Evolutionary conservation across 37 sponge, comb jelly and placozoan genomes (phyloP).

Genomic region (Mnemiopsis leidyi): DNA sequence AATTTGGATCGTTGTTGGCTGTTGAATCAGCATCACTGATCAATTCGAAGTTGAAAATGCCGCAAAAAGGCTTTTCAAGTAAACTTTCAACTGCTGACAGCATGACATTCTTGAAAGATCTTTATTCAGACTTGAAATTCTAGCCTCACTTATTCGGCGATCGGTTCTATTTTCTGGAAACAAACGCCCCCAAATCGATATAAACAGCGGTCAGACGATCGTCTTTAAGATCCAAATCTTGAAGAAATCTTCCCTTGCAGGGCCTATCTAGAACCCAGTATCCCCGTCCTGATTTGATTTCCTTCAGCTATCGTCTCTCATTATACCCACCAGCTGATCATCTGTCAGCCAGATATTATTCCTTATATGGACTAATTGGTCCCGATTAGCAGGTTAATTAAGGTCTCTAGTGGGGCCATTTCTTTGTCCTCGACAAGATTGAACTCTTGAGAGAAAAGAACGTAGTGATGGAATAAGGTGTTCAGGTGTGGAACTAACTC

Average conservation of each 20-base stretch:
- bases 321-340: not conserved
- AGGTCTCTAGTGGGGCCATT: constrained; percentile 71
- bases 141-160: too few species aligned
- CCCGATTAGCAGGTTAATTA: constrained; percentile 67
- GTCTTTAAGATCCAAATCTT: not conserved
- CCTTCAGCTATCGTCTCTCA: not conserved
- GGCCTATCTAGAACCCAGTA: too few species aligned
- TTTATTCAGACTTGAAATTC: too few species aligned
- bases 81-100: too few species aligned
- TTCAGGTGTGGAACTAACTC: constrained; percentile 69
- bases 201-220: not conserved
- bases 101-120: too few species aligned
- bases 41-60: too few species aligned
- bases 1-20: too few species aligned
- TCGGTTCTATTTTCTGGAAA: too few species aligned
- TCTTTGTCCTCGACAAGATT: constrained; percentile 76
- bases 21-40: too few species aligned
- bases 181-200: too few species aligned
- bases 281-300: not conserved
- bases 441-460: constrained; percentile 85
- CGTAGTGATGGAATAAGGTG: constrained; percentile 82
- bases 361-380: not conserved
- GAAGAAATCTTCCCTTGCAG: too few species aligned
- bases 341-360: not conserved
- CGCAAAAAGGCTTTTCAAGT: too few species aligned